Base-by-base conservation (phyloP, 2,113 vertebrate species). In the Psilopogon haemacephalus region DNA sequence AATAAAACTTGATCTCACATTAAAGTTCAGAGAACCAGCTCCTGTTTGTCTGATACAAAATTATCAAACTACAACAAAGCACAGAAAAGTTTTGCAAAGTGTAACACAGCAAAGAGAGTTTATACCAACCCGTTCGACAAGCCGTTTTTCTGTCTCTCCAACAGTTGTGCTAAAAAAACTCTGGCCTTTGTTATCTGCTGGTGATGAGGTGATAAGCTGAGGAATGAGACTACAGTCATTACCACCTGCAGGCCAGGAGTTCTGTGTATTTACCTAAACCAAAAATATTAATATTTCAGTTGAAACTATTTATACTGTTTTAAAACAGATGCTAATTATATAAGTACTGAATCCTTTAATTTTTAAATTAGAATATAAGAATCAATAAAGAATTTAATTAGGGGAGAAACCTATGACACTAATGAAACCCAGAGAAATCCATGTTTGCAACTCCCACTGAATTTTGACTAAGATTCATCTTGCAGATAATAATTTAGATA, bases 41-140 rank as follows among this genome's bases (percentile, higher is more conserved):
- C 15, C 35, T 16, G 2, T 58, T 48, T 16, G 32, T 59, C 40
- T 75, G 16, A 54, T 73, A 70, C 48, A 68, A 88, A 89, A 46
- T 56, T 12, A 69, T n/a, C 58, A 69, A 84, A 91, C 16, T 42
- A 28, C 19, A 88, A 33, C 16, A 71, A 40, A 69, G 18, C 26
- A 54, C 10, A 3, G 2, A 80, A 86, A 58, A 2, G 5, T 88
- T 69, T 84, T 35, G 18, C 35, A 44, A 89, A 30, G 38, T 44
- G 67, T 56, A 23, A 42, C 7, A 54, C 52, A 16, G 44, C 15
- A 64, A 76, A 78, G 58, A 71, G 93, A 74, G 42, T 37, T 38
- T 87, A 92, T 68, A 98, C 97, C 63, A 94, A 99, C 98, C 97
- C 99, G 81, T 72, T 99, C 98, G 55, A 96, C 80, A 65, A 94